Conservation (phyloP, 2,113 vertebrate genomes). For the Vicugna pacos region DNA sequence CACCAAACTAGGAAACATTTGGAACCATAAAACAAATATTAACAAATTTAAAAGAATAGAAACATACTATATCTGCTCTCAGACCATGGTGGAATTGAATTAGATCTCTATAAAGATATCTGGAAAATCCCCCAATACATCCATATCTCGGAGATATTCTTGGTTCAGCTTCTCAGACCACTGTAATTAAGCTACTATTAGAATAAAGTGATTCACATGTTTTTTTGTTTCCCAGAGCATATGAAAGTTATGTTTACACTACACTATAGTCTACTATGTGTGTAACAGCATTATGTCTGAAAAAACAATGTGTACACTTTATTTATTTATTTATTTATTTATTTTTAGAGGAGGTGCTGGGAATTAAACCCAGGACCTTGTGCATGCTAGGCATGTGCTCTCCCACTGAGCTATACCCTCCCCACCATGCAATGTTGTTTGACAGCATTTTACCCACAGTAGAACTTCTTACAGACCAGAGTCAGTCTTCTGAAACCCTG, state of each 20-base stretch:
- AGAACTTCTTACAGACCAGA: background rate
- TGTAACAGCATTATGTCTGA: background rate
- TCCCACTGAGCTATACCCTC: too few species aligned
- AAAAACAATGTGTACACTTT: background rate
- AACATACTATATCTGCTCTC: background rate
- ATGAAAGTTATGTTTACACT: background rate
- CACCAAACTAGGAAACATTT: background rate
- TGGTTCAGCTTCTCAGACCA: background rate
- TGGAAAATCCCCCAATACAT: background rate
- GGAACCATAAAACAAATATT: background rate
- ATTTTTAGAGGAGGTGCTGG: too few species aligned
- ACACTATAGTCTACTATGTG: background rate
- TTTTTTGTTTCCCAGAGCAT: background rate
- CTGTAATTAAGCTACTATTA: background rate
- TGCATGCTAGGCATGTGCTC: too few species aligned
- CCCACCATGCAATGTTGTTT: background rate
- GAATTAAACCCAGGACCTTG: too few species aligned
- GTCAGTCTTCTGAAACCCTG: background rate
- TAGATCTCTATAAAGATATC: background rate
- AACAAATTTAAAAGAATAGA: background rate
- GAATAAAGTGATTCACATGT: background rate
- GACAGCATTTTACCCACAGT: background rate
- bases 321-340: too few species aligned
- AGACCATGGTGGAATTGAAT: background rate
- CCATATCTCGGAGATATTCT: background rate